Percentiles rank a stretch among this genome's conserved stretches.
phyloP scores from a whole-genome alignment of 1,140 invertebrate species.

The Cotesia glomerata region DNA sequence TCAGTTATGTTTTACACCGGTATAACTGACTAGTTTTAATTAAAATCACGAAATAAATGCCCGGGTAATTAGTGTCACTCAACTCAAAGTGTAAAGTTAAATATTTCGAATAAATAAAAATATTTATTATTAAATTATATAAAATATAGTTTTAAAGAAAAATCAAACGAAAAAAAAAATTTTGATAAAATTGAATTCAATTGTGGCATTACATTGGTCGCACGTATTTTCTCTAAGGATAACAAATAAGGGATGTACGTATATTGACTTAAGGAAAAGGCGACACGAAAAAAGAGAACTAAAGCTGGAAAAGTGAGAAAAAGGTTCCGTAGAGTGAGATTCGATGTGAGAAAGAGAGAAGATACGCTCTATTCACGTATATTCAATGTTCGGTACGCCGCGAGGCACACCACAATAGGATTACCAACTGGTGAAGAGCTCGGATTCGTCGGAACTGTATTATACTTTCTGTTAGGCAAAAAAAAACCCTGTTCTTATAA shows the following conservation, averaged over 20 bases:
- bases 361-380: not conserved
- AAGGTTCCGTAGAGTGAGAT: not conserved
- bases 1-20: too few relatives aligned
- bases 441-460: not conserved
- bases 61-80: too few relatives aligned
- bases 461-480: not conserved
- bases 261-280: too few relatives aligned
- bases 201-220: not conserved
- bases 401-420: slow-evolving; percentile 14
- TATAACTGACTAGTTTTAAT: too few relatives aligned
- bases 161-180: not conserved
- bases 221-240: slow-evolving; percentile 1
- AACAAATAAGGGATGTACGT: not conserved
- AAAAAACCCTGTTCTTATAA: not conserved
- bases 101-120: too few relatives aligned
- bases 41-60: too few relatives aligned
- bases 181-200: not conserved
- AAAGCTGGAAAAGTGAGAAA: not conserved
- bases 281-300: too few relatives aligned
- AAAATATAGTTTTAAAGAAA: not conserved
- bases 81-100: too few relatives aligned
- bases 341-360: not conserved
- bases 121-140: too few relatives aligned
- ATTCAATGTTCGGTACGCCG: slow-evolving; percentile 9
- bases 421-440: not conserved